Evolutionary conservation across 2,797 vertebrate species (phyloP).

Genomic region (Agapornis canus): DNA sequence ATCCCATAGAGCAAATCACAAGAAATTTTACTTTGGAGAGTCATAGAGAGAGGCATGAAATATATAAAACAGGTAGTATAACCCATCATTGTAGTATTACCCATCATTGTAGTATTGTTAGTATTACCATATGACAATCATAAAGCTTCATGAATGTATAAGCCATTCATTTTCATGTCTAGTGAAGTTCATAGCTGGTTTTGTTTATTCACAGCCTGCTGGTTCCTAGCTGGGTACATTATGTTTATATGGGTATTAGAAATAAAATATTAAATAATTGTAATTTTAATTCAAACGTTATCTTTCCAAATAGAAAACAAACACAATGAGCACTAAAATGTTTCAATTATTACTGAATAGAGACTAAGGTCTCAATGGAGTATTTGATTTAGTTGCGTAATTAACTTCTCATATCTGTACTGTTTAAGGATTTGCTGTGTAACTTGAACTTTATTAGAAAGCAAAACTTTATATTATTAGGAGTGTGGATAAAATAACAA

Average conservation of each 20-base stretch:
- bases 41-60: background rate
- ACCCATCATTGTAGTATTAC: background rate
- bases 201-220: background rate
- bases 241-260: background rate
- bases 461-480: background rate
- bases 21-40: background rate
- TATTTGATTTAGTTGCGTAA: conserved; percentile 14
- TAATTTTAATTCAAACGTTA: background rate
- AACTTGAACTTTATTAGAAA: background rate
- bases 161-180: background rate
- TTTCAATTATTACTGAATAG: background rate
- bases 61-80: background rate
- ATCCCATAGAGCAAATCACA: background rate
- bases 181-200: background rate
- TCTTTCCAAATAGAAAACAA: background rate
- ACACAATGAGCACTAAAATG: background rate
- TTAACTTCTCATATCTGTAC: background rate
- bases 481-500: background rate
- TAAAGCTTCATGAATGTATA: background rate
- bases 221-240: background rate
- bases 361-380: background rate
- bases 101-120: background rate
- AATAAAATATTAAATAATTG: background rate
- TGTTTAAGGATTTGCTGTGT: background rate
- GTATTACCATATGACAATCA: background rate